phyloP scores from a whole-genome alignment of 2,888 invertebrate species.

The Eledona agricola region DNA sequence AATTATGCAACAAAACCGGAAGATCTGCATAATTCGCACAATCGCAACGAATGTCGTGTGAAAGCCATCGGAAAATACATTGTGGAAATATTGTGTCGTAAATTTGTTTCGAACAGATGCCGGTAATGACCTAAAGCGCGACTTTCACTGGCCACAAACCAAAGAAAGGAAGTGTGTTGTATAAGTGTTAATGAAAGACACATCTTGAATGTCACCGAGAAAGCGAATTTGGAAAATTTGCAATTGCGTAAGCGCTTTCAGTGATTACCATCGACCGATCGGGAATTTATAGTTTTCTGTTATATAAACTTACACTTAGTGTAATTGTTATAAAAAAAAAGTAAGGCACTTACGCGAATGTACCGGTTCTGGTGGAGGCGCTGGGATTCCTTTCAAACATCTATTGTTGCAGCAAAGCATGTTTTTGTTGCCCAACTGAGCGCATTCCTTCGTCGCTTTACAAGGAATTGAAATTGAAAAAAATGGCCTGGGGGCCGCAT shows the following conservation, averaged over 20 bases:
- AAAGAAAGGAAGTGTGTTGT: constrained; percentile 21
- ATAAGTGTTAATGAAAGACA: constrained; percentile 28
- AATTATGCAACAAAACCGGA: no score
- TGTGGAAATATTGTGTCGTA: no score
- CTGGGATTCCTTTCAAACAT: constrained; percentile 70
- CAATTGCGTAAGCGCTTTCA: constrained; percentile 20
- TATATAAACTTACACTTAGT: constrained; percentile 11
- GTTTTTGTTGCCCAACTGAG: constrained; percentile 64
- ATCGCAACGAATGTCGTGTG: no score
- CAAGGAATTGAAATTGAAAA: constrained; percentile 62
- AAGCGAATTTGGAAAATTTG: constrained; percentile 24
- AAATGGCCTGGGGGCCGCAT: constrained; percentile 62
- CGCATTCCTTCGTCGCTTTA: constrained; percentile 65
- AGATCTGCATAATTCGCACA: no score
- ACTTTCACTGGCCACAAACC: constrained; percentile 22
- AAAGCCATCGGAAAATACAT: no score
- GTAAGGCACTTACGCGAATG: constrained; percentile 55
- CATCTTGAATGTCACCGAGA: constrained; percentile 18
- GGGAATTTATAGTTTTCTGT: constrained; percentile 7
- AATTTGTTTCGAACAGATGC: no score
- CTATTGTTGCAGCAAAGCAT: constrained; percentile 69
- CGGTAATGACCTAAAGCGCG: constrained; percentile 4
- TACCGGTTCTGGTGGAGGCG: constrained; percentile 64
- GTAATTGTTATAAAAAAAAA: constrained; percentile 3
- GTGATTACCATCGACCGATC: constrained; percentile 5